phyloP scores from a whole-genome alignment of 1,140 invertebrate species.

The Drosophila pandora region DNA sequence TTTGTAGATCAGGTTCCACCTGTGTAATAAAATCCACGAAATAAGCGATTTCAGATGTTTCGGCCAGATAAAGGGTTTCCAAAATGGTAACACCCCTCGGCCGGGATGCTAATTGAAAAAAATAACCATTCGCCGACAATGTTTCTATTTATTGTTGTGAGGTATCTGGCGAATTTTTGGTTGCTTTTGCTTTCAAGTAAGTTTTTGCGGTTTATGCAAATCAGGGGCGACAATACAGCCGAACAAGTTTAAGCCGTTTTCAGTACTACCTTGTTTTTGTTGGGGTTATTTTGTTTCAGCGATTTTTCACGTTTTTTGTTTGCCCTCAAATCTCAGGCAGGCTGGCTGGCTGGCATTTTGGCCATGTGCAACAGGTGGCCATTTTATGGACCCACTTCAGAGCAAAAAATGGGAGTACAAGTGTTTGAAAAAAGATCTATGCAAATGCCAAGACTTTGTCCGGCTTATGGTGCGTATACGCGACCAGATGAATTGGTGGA shows the following conservation, averaged over 20 bases:
- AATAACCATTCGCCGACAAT: constrained; percentile 35
- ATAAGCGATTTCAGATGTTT: not conserved
- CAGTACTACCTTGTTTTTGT: constrained; percentile 25
- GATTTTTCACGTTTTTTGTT: constrained; percentile 44
- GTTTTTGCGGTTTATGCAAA: constrained; percentile 41
- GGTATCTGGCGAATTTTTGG: constrained; percentile 18
- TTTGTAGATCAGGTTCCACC: constrained; percentile 29
- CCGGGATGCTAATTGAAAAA: constrained; percentile 53
- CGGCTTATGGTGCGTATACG: constrained; percentile 36
- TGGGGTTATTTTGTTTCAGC: constrained; percentile 35
- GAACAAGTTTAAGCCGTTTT: constrained; percentile 50
- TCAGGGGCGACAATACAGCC: constrained; percentile 5
- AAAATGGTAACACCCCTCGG: not conserved
- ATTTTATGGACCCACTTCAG: constrained; percentile 10
- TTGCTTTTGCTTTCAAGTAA: constrained; percentile 15
- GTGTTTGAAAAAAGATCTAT: constrained; percentile 34
- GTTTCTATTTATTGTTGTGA: constrained; percentile 47
- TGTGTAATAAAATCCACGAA: constrained; percentile 12
- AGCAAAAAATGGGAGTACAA: constrained; percentile 10
- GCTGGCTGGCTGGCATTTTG: constrained; percentile 24
- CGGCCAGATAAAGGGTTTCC: constrained; percentile 19
- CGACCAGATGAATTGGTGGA: constrained; percentile 13
- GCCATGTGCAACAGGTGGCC: constrained; percentile 60
- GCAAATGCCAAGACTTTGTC: constrained; percentile 34
- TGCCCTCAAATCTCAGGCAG: constrained; percentile 23